Evolutionary conservation across 1,140 invertebrate species (phyloP), one percentile per base, ranked within the genome.

Genomic region (Drepana arcuata): DNA sequence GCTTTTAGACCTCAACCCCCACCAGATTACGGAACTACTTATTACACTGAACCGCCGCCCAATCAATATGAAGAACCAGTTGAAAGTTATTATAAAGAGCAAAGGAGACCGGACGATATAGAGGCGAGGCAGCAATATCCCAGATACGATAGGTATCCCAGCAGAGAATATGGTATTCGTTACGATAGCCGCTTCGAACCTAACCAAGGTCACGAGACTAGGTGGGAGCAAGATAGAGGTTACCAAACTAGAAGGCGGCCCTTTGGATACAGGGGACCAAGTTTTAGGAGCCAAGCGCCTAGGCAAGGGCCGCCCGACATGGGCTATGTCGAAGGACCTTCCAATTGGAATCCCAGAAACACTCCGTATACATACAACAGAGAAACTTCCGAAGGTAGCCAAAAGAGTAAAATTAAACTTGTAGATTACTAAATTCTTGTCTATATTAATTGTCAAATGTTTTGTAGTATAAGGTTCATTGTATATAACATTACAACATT

Each of bases 341-440:
- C 38, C 1, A 26, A 14, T n/a, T 34, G 39, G 11, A 11, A 14
- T 7, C 27, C 29, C n/a, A 14, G 27, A 3, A 10, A 36, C n/a
- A n/a, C n/a, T n/a, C n/a, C n/a, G n/a, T n/a, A n/a, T n/a, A n/a
- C n/a, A n/a, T n/a, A n/a, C n/a, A n/a, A n/a, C n/a, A n/a, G n/a
- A n/a, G n/a, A 30, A 15, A 16, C 14, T 36, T 16, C 21, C 15
- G 26, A 26, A n/a, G 27, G 41, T 24, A 36, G 27, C 9, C 24
- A 31, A 13, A 69, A 27, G 41, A 65, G 38, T 29, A 71, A 63
- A 65, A 50, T 79, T 11, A 79, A 79, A 46, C 55, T 79, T 26
- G 74, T 79, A 16, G 74, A 79, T 55, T 79, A 79, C 48, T 75
- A 34, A 21, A 5, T 5, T 2, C 11, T 21, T 9, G 18, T n/a